These are phyloP conservation scores for Steinernema feltiae DNA, from an alignment of 1,140 invertebrate species.

Conservation along the genomic window DNA sequence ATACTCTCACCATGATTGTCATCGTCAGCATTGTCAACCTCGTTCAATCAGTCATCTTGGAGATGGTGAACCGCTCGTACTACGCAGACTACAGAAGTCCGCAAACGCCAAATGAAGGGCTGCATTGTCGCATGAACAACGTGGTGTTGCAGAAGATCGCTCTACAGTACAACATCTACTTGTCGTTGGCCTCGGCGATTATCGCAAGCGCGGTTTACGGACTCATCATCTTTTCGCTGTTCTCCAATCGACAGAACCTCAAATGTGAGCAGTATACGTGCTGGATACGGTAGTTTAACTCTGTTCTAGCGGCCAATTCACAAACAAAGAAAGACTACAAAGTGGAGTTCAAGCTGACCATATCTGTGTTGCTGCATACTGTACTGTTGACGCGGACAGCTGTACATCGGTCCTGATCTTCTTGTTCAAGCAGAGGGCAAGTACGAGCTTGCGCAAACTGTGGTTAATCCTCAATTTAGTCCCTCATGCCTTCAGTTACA, in stretches of 20 bases:
- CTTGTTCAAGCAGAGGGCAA: background rate
- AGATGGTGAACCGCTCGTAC: background rate
- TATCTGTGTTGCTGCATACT: background rate
- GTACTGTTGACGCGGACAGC: background rate
- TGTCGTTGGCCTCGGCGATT: background rate
- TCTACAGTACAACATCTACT: background rate
- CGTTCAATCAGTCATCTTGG: background rate
- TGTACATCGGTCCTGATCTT: background rate
- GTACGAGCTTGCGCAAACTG: background rate
- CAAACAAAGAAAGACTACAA: background rate
- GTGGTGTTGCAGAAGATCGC: background rate
- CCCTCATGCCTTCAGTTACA: background rate
- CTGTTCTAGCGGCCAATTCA: background rate
- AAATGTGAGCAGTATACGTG: background rate
- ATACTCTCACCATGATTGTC: background rate
- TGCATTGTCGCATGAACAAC: background rate
- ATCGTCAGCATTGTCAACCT: background rate
- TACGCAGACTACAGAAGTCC: background rate
- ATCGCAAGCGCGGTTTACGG: background rate
- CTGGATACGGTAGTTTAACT: background rate
- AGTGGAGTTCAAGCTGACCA: background rate
- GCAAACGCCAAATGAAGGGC: background rate
- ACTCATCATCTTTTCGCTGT: background rate
- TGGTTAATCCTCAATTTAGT: background rate
- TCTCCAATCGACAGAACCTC: background rate